Percentiles rank a stretch among this genome's conserved stretches.
phyloP scores from a whole-genome alignment of 2,113 vertebrate genomes.

The Chiloscyllium plagiosum region DNA sequence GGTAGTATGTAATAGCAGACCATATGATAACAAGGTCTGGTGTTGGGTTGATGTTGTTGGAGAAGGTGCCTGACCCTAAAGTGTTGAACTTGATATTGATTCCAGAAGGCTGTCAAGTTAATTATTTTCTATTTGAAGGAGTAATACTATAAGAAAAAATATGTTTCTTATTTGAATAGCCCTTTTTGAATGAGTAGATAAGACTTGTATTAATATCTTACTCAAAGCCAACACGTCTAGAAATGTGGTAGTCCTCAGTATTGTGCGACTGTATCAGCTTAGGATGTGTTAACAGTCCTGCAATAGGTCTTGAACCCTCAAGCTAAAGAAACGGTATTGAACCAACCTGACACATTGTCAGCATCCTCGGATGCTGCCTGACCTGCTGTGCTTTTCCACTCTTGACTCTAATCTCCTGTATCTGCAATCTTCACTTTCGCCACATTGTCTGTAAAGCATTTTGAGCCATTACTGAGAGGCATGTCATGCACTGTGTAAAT shows the following conservation, averaged over 20 bases:
- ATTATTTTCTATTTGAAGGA: neutral
- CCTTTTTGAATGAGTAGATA: neutral
- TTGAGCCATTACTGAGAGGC: neutral
- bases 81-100: too few species aligned
- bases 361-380: too few species aligned
- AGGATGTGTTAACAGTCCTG: neutral
- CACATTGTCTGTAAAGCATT: neutral
- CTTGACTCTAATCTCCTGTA: too few species aligned
- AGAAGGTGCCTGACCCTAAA: too few species aligned
- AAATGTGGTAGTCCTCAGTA: neutral
- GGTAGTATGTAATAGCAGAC: too few species aligned
- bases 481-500: neutral
- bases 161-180: neutral
- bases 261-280: neutral
- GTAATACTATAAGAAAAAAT: neutral
- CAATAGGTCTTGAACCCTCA: neutral
- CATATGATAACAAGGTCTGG: too few species aligned
- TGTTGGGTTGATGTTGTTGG: too few species aligned
- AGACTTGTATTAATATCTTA: neutral
- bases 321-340: neutral
- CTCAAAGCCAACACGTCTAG: neutral
- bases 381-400: too few species aligned
- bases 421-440: too few species aligned
- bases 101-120: too few species aligned
- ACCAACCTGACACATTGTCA: neutral